phyloP scores from a whole-genome alignment of 2,888 invertebrate species.

The Thelaira solivaga region DNA sequence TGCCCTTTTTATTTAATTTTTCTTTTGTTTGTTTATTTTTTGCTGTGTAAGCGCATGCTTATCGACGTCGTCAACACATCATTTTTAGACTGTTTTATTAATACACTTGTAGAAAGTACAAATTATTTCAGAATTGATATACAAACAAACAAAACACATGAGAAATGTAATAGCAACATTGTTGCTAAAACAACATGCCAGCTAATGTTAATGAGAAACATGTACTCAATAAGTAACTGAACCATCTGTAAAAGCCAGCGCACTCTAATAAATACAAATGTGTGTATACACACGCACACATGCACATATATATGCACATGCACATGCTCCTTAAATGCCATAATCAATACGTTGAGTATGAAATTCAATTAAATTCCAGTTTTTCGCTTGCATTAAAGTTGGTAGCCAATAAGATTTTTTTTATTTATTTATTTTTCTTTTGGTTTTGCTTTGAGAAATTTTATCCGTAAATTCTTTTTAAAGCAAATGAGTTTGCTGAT shows the following conservation, averaged over 20 bases:
- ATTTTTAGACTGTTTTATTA: conserved; percentile 46
- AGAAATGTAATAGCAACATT: conserved; percentile 10
- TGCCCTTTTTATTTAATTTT: too few relatives aligned
- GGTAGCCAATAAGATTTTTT: not conserved
- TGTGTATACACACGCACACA: too few relatives aligned
- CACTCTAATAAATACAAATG: too few relatives aligned
- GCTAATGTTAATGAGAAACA: not conserved
- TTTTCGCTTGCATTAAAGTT: not conserved
- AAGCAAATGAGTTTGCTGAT: too few relatives aligned
- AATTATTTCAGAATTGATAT: not conserved
- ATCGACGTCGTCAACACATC: conserved; percentile 61
- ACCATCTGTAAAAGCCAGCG: too few relatives aligned
- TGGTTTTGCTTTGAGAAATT: too few relatives aligned
- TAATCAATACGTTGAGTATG: not conserved
- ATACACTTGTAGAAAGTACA: conserved; percentile 48
- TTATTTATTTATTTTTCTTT: not conserved
- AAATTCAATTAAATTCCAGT: not conserved
- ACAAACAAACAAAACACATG: too few relatives aligned
- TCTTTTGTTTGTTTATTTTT: conserved; percentile 3
- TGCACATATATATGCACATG: not conserved
- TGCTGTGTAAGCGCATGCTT: conserved; percentile 54
- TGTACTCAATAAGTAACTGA: too few relatives aligned
- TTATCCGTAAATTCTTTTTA: too few relatives aligned
- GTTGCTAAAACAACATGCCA: not conserved
- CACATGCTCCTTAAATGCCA: not conserved